These are phyloP conservation scores for Epinephelus awoara DNA, from an alignment of 2,797 vertebrate genomes.

Conservation along the genomic window DNA sequence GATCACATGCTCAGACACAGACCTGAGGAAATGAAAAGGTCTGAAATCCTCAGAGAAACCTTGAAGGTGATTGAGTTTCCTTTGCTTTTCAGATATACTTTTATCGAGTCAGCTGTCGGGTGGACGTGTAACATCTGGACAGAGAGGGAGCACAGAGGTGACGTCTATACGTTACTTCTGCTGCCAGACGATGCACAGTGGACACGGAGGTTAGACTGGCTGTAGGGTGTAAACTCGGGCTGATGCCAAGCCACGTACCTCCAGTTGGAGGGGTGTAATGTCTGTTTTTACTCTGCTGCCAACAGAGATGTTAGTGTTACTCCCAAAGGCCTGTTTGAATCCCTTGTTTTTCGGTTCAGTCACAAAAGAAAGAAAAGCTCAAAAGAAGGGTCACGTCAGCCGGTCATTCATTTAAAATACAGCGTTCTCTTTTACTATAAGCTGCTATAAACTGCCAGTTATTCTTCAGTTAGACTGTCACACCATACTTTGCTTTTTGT, in stretches of 20 bases:
- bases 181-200: slow-evolving; percentile 44
- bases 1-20: slow-evolving; percentile 43
- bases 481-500: not conserved
- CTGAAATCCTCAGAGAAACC: slow-evolving; percentile 35
- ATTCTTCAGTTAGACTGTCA: not conserved
- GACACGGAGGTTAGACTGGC: slow-evolving; percentile 39
- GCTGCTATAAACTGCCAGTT: too few species aligned
- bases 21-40: slow-evolving; percentile 41
- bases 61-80: slow-evolving; percentile 51
- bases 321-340: slow-evolving; percentile 51
- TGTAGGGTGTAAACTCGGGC: slow-evolving; percentile 42
- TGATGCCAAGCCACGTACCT: slow-evolving; percentile 69
- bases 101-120: slow-evolving; percentile 37
- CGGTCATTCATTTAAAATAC: not conserved
- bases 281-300: slow-evolving; percentile 62
- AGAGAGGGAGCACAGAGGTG: slow-evolving; percentile 39
- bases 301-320: slow-evolving; percentile 46
- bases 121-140: slow-evolving; percentile 65
- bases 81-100: slow-evolving; percentile 26
- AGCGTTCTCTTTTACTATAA: not conserved
- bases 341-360: slow-evolving; percentile 9
- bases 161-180: slow-evolving; percentile 37
- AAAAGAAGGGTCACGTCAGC: not conserved
- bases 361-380: slow-evolving; percentile 16
- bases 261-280: slow-evolving; percentile 57